A percentile compares a stretch with the other conserved stretches of the same genome.
phyloP scores from a whole-genome alignment of 2,797 vertebrate genomes.

The Chaunax sp. region DNA sequence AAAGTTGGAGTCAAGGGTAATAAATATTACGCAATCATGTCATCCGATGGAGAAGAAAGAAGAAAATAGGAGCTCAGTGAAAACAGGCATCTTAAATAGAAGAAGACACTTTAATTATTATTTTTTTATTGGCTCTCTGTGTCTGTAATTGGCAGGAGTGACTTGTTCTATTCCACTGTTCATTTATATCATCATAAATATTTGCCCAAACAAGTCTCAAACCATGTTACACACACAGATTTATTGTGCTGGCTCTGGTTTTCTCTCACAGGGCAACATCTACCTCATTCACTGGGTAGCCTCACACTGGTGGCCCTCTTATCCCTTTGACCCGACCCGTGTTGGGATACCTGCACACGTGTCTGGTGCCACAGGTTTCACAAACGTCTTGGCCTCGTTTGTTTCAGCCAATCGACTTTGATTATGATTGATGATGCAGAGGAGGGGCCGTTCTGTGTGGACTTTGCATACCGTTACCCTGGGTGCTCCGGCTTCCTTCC shows the following conservation, averaged over 20 bases:
- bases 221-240: constrained; percentile 26
- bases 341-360: not conserved
- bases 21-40: too few relatives aligned
- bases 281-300: not conserved
- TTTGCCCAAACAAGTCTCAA: constrained; percentile 24
- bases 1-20: too few relatives aligned
- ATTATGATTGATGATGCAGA: too few relatives aligned
- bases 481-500: too few relatives aligned
- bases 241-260: not conserved
- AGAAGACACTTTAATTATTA: constrained; percentile 25
- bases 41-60: too few relatives aligned
- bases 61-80: too few relatives aligned
- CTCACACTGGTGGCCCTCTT: not conserved
- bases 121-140: constrained; percentile 30
- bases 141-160: constrained; percentile 11
- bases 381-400: too few relatives aligned
- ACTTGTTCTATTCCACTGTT: constrained; percentile 21
- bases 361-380: not conserved
- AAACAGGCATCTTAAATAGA: too few relatives aligned
- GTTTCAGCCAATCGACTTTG: too few relatives aligned
- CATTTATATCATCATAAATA: constrained; percentile 41
- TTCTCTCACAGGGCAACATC: not conserved
- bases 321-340: not conserved
- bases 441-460: too few relatives aligned
- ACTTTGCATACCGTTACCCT: too few relatives aligned